A percentile compares a stretch with the other conserved stretches of the same genome.
These are phyloP conservation scores for Meles meles DNA, from an alignment of 2,113 vertebrate genomes.

Conservation along the genomic window DNA sequence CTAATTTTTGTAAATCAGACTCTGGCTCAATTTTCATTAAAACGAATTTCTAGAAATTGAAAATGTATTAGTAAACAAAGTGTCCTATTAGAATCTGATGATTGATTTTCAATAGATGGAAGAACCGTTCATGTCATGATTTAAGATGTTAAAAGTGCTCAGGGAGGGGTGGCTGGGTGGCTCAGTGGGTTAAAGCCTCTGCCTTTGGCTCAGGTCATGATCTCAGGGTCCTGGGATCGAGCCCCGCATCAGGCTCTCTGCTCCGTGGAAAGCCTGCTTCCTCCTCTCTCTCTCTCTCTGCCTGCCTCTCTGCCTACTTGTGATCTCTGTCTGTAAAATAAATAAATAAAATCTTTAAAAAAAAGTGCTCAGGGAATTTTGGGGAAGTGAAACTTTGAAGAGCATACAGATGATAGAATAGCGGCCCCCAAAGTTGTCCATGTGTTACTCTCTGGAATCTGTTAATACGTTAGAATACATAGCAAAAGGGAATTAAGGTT, in stretches of 20 bases:
- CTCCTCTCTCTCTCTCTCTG: too few relatives aligned
- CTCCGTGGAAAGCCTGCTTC: too few relatives aligned
- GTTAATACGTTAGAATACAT: background rate
- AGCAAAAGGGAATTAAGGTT: background rate
- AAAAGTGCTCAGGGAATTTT: background rate
- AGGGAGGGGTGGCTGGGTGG: too few relatives aligned
- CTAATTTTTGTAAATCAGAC: background rate
- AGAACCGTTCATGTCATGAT: background rate
- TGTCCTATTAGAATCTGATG: background rate
- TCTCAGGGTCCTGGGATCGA: too few relatives aligned
- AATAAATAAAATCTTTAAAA: too few relatives aligned
- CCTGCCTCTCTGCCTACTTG: too few relatives aligned
- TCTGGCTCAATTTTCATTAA: slow-evolving; percentile 16
- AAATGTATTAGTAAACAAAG: background rate
- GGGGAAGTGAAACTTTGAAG: slow-evolving; percentile 18
- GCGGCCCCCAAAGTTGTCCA: background rate
- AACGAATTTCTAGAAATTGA: slow-evolving; percentile 7
- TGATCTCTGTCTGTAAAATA: too few relatives aligned
- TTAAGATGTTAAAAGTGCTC: background rate
- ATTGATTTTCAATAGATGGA: background rate
- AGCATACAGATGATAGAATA: background rate
- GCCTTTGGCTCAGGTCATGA: too few relatives aligned
- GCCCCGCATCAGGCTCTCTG: too few relatives aligned
- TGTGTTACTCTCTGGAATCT: background rate
- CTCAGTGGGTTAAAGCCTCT: too few relatives aligned